phyloP scores from a whole-genome alignment of 1,140 invertebrate genomes.

The Melanaphis sacchari region DNA sequence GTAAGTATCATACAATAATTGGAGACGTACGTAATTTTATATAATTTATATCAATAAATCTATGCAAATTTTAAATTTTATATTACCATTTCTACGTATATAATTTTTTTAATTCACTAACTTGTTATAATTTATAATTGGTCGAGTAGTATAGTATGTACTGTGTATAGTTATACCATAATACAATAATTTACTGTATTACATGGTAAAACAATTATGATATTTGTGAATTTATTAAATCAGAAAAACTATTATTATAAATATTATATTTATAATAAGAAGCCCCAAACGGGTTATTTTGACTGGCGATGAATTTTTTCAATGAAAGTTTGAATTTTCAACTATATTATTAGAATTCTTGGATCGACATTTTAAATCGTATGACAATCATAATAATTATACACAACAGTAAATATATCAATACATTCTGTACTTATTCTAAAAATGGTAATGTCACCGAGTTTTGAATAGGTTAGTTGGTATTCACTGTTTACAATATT shows the following conservation, averaged over 20 bases:
- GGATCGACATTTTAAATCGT: not conserved
- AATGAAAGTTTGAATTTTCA: not conserved
- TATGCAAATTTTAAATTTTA: not conserved
- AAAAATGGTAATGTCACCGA: not conserved
- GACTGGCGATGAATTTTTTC: not conserved
- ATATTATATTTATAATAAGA: not conserved
- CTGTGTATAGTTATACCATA: not conserved
- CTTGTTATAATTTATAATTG: not conserved
- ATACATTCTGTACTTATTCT: not conserved
- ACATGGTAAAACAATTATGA: no score
- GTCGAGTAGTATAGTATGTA: no score
- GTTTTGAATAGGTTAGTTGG: not conserved
- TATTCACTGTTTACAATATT: not conserved
- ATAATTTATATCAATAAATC: not conserved
- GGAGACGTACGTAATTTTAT: not conserved
- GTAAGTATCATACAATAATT: not conserved
- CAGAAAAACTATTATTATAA: no score
- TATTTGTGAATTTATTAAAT: no score
- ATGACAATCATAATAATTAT: not conserved
- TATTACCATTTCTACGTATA: not conserved
- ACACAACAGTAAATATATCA: not conserved
- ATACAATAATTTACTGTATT: no score
- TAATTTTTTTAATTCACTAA: not conserved
- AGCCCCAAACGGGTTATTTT: not conserved
- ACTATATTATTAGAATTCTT: not conserved